Base-by-base conservation (phyloP, 2,113 vertebrate genomes). In the Protomyctophum bolini region DNA sequence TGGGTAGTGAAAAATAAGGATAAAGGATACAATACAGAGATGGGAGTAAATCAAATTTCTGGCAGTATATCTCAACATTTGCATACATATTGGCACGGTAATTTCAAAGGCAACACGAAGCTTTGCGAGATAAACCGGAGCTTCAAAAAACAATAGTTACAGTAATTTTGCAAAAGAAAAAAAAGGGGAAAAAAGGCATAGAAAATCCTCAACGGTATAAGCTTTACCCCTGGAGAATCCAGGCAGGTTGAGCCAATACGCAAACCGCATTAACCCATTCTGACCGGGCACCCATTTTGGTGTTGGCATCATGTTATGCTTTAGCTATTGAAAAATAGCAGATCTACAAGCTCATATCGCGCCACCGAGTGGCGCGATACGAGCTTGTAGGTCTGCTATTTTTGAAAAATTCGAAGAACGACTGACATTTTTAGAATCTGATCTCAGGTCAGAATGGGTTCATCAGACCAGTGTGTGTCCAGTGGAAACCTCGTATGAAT, bases 21-120 rank as follows among this genome's bases (percentile, higher is more conserved):
- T 76, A 70, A 2, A 66, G 54, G 15, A 77, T n/a, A 83, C 71
- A 63, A 73, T 15, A 50, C 81, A 66, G 70, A 81, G 86, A 89
- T 79, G 71, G 71, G 79, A 77, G 61, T 48, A 72, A 88, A 91
- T 91, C 81, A 70, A 76, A 86, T 88, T 83, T 85, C 73, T 80
- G 81, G 70, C 75, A 63, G 70, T 72, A 57, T 75, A 83, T 83
- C 73, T 71, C 75, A 56, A 63, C 52, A 91, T 92, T 92, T 90
- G 85, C 91, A 92, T 91, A 91, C 85, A 91, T 90, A 92, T 87
- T 92, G 88, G 72, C 73, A 66, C 67, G 80, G 80, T 82, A 65
- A 83, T 82, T 89, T 88, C 73, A 82, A 86, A 85, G 65, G 73
- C 72, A 86, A 86, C 77, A 74, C 63, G 58, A 79, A 80, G 77